These are phyloP conservation scores for Ectropis crepuscularia DNA, from an alignment of 2,888 invertebrate genomes.

Conservation along the genomic window DNA sequence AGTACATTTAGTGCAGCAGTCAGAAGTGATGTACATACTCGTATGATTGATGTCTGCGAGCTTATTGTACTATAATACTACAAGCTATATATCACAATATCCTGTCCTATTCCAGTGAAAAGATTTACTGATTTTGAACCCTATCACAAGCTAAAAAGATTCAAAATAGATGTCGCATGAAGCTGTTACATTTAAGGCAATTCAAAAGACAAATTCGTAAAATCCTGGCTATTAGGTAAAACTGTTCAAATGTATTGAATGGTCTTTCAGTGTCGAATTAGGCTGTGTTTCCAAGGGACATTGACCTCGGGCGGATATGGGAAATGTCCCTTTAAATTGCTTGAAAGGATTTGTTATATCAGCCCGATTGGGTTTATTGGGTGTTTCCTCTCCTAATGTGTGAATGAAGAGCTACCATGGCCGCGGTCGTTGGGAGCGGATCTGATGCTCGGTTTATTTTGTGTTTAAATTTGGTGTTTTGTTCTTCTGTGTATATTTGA, in stretches of 20 bases:
- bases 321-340: constrained; percentile 77
- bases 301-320: constrained; percentile 79
- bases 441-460: constrained; percentile 3
- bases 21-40: no score
- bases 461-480: no score
- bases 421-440: constrained; percentile 1
- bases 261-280: constrained; percentile 75
- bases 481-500: no score
- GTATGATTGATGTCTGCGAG: constrained; percentile 66
- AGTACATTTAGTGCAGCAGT: no score
- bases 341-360: constrained; percentile 69
- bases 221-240: constrained; percentile 78
- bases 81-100: constrained; percentile 76
- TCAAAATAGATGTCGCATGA: constrained; percentile 14
- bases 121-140: constrained; percentile 56
- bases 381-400: constrained; percentile 57
- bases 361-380: constrained; percentile 60
- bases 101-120: constrained; percentile 80
- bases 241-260: constrained; percentile 80
- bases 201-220: constrained; percentile 77
- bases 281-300: constrained; percentile 63
- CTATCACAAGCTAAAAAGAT: constrained; percentile 59
- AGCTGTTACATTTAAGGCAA: constrained; percentile 25
- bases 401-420: constrained; percentile 16
- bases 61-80: constrained; percentile 66